phyloP scores from a whole-genome alignment of 2,888 invertebrate genomes.

The Oscheius myriophilus region DNA sequence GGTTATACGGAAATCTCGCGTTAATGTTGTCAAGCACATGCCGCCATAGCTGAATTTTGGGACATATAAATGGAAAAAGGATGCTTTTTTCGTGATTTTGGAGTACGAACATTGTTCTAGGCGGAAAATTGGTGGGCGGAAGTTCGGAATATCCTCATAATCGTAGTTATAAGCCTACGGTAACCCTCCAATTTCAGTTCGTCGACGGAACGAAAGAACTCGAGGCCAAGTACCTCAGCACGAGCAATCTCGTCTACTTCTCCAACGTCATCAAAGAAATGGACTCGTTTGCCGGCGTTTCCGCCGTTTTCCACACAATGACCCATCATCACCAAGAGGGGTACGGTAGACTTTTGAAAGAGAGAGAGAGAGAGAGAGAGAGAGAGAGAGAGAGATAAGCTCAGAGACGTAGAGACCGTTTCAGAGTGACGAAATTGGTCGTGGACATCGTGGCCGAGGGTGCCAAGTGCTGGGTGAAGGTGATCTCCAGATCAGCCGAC shows the following conservation, averaged over 20 bases:
- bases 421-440: conserved; percentile 38
- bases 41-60: too few species aligned
- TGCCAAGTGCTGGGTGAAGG: conserved; percentile 39
- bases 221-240: conserved; percentile 40
- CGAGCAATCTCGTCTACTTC: conserved; percentile 43
- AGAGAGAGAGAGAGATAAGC: not conserved
- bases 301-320: conserved; percentile 40
- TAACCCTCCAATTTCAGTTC: conserved; percentile 24
- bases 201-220: conserved; percentile 20
- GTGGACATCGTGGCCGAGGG: conserved; percentile 51
- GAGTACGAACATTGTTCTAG: too few species aligned
- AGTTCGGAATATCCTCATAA: too few species aligned
- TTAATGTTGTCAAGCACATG: too few species aligned
- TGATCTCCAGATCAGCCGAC: conserved; percentile 45
- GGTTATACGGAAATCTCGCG: too few species aligned
- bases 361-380: not conserved
- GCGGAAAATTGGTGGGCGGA: too few species aligned
- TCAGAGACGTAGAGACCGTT: conserved; percentile 16
- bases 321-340: conserved; percentile 27
- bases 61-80: too few species aligned
- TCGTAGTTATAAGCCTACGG: too few species aligned
- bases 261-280: conserved; percentile 36
- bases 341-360: conserved; percentile 11
- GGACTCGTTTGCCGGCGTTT: conserved; percentile 27
- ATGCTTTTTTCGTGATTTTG: too few species aligned